phyloP scores from a whole-genome alignment of 2,888 invertebrate genomes.

The Tanypteryx hageni region DNA sequence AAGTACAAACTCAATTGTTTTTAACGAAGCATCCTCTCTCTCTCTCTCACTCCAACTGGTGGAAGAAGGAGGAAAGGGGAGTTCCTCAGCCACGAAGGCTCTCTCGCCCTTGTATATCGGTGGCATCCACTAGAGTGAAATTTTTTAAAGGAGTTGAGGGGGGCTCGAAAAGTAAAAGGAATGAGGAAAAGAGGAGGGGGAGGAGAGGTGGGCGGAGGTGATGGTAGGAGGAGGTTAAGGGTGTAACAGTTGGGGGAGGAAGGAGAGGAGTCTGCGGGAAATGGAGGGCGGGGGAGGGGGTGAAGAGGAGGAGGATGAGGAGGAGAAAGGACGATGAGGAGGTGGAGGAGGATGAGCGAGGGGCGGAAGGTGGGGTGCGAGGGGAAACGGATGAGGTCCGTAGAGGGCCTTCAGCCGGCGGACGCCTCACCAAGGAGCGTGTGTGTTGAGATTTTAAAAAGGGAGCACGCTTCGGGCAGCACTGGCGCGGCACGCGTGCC shows the following conservation, averaged over 20 bases:
- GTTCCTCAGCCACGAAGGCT: too few relatives aligned
- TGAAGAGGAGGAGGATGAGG: not conserved
- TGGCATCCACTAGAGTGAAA: too few relatives aligned
- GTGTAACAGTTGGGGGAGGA: not conserved
- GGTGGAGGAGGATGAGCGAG: too few relatives aligned
- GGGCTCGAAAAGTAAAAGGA: not conserved
- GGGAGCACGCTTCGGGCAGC: not conserved
- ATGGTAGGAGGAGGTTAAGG: not conserved
- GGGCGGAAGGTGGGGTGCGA: too few relatives aligned
- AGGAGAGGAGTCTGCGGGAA: not conserved
- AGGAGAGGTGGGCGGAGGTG: not conserved
- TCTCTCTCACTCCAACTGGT: not conserved
- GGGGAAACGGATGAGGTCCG: too few relatives aligned
- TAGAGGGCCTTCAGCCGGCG: slow-evolving; percentile 7
- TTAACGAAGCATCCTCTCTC: slow-evolving; percentile 1
- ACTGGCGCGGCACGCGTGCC: not conserved
- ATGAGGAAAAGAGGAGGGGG: slow-evolving; percentile 6
- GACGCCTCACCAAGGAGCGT: not conserved
- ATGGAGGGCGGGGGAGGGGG: not conserved
- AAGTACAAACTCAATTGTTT: slow-evolving; percentile 4
- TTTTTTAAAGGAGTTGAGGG: not conserved
- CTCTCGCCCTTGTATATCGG: too few relatives aligned
- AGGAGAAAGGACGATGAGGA: not conserved
- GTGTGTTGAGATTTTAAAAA: slow-evolving; percentile 28
- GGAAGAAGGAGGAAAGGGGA: too few relatives aligned